These are phyloP conservation scores for Emmelina monodactyla DNA, from an alignment of 2,888 invertebrate genomes.

Conservation along the genomic window DNA sequence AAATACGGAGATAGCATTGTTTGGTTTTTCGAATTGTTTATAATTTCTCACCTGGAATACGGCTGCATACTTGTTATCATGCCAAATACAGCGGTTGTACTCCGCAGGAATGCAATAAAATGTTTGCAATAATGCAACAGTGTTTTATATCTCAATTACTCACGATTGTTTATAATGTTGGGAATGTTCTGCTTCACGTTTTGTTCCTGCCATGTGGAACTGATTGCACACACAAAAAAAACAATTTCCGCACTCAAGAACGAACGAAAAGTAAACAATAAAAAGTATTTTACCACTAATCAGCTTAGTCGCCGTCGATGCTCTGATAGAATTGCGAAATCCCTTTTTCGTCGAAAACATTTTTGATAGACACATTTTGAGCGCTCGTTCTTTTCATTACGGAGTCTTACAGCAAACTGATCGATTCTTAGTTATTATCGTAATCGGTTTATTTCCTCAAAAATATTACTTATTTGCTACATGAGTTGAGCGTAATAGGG, in stretches of 20 bases:
- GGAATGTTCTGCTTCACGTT: constrained; percentile 26
- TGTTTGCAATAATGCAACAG: constrained; percentile 24
- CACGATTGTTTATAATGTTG: constrained; percentile 29
- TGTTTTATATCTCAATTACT: constrained; percentile 29
- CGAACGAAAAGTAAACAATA: neutral
- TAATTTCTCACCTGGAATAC: constrained; percentile 19
- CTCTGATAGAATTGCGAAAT: no score
- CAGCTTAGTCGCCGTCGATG: no score
- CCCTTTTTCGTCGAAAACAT: neutral
- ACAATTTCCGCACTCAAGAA: neutral
- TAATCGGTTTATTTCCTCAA: no score
- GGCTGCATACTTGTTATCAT: constrained; percentile 3
- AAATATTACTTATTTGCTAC: no score
- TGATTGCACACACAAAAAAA: neutral
- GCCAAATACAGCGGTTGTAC: constrained; percentile 23
- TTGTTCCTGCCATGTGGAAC: constrained; percentile 25
- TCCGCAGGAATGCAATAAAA: constrained; percentile 21
- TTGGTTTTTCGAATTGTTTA: constrained; percentile 26
- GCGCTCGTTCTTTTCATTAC: neutral
- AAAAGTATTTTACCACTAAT: neutral
- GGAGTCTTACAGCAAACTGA: neutral
- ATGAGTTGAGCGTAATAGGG: no score
- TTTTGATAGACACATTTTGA: neutral
- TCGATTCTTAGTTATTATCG: no score
- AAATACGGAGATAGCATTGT: constrained; percentile 28